phyloP scores from a whole-genome alignment of 1,140 invertebrate species.

The Drosophila paulistorum region DNA sequence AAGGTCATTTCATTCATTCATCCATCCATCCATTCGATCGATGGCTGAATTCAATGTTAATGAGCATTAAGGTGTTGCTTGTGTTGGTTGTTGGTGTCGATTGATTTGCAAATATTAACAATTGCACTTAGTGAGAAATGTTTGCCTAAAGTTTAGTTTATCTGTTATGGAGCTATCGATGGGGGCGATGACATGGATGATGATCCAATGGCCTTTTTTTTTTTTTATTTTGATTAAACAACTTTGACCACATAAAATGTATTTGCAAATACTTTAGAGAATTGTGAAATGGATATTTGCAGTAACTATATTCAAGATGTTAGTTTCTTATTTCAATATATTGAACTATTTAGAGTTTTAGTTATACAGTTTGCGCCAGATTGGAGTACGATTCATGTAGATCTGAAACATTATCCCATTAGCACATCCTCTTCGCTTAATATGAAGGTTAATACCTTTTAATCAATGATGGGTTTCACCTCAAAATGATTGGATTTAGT shows the following conservation, averaged over 20 bases:
- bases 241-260: background rate
- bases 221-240: too few species aligned
- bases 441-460: too few species aligned
- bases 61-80: slow-evolving; percentile 37
- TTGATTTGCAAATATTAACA: slow-evolving; percentile 65
- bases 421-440: too few species aligned
- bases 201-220: slow-evolving; percentile 1
- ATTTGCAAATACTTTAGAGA: background rate
- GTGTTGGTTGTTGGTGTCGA: slow-evolving; percentile 42
- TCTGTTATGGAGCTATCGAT: background rate
- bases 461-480: too few species aligned
- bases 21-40: background rate
- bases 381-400: too few species aligned
- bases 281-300: background rate
- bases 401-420: too few species aligned
- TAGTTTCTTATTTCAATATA: too few species aligned
- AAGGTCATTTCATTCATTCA: slow-evolving; percentile 41
- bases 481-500: too few species aligned
- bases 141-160: slow-evolving; percentile 21
- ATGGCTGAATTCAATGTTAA: slow-evolving; percentile 22
- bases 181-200: slow-evolving; percentile 15
- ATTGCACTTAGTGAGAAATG: slow-evolving; percentile 60
- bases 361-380: too few species aligned
- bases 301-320: too few species aligned
- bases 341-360: too few species aligned